Conservation (phyloP, 2,888 invertebrate genomes). For the Drepanosiphum platanoidis region DNA sequence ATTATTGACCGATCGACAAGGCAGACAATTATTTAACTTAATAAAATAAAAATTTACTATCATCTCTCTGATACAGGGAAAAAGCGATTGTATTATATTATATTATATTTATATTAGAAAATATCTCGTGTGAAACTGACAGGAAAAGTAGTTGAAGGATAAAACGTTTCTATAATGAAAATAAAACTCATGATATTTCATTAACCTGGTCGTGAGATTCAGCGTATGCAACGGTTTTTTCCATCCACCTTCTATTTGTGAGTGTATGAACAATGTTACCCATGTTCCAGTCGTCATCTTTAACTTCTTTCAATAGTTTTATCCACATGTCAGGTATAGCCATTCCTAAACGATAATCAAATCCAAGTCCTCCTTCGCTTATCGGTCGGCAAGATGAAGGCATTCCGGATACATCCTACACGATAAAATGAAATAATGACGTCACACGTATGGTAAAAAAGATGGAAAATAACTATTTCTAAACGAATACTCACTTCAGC, state of each 20-base stretch:
- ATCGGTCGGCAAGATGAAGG: constrained; percentile 95
- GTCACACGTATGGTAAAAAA: no score
- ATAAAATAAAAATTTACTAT: neutral
- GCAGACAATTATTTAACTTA: no score
- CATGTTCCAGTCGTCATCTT: constrained; percentile 95
- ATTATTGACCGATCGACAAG: no score
- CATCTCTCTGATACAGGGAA: neutral
- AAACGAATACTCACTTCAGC: constrained; percentile 92
- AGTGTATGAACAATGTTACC: constrained; percentile 90
- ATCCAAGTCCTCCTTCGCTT: constrained; percentile 92
- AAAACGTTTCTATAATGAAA: neutral
- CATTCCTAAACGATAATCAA: constrained; percentile 98
- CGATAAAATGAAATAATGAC: neutral
- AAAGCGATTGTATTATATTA: neutral
- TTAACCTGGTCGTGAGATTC: constrained; percentile 96
- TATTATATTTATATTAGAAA: neutral
- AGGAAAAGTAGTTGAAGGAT: neutral
- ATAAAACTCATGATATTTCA: neutral
- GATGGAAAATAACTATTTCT: no score
- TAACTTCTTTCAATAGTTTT: constrained; percentile 80
- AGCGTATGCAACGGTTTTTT: constrained; percentile 95
- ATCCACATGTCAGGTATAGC: constrained; percentile 99
- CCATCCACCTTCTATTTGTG: constrained; percentile 93
- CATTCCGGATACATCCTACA: constrained; percentile 96
- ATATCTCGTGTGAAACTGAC: neutral